Conservation (phyloP, 1,140 invertebrate genomes). For the Ceratitis capitata region DNA sequence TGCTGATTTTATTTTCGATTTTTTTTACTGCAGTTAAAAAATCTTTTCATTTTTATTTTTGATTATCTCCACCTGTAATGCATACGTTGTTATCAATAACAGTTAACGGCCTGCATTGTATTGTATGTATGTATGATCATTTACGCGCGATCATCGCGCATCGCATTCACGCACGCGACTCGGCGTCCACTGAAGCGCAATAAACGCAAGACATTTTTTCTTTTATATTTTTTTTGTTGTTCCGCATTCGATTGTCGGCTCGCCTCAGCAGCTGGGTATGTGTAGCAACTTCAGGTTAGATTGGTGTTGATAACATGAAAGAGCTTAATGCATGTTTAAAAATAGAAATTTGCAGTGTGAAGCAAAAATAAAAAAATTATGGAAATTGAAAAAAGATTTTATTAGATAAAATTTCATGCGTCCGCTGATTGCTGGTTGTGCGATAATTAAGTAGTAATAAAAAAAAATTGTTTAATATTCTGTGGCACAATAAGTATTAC, state of each 20-base stretch:
- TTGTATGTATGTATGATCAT: too few relatives aligned
- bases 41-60: not conserved
- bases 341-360: not conserved
- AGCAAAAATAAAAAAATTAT: not conserved
- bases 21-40: not conserved
- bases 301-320: not conserved
- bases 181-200: too few relatives aligned
- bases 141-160: not conserved
- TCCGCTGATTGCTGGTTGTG: too few relatives aligned
- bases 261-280: not conserved
- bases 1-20: not conserved
- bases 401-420: not conserved
- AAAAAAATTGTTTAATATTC: too few relatives aligned
- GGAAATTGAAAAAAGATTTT: too few relatives aligned
- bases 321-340: not conserved
- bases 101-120: not conserved
- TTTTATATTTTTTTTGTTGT: too few relatives aligned
- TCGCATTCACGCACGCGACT: not conserved
- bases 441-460: too few relatives aligned
- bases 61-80: not conserved
- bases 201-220: not conserved
- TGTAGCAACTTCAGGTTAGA: not conserved
- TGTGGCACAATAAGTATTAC: too few relatives aligned
- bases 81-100: conserved; percentile 19
- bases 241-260: not conserved